Evolutionary conservation across 2,113 vertebrate genomes (phyloP).

Genomic region (Pedionomus torquatus): DNA sequence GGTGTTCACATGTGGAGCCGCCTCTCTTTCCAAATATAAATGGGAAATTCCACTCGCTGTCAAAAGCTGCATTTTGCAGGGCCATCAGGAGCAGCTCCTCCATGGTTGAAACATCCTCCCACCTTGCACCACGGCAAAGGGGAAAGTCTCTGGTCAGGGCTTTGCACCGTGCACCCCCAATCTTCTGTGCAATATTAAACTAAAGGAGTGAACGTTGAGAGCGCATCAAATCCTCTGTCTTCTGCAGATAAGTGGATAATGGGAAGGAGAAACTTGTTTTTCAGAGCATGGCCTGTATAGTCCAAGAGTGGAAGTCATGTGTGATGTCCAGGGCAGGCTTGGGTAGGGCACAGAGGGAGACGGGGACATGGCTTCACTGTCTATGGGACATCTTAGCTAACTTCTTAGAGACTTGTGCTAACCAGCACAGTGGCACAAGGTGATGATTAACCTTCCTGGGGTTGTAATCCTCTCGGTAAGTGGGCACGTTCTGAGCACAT

Average conservation of each 20-base stretch:
- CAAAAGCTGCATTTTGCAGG: background rate
- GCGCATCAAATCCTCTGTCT: background rate
- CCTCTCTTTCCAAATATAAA: constrained; percentile 24
- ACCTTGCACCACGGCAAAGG: fast-evolving
- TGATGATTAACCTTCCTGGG: background rate
- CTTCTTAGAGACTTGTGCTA: background rate
- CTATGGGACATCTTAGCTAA: background rate
- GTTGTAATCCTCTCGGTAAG: background rate
- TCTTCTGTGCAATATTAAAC: background rate
- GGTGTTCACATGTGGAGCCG: background rate
- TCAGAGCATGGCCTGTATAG: background rate
- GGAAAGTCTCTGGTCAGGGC: background rate
- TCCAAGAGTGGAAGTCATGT: fast-evolving
- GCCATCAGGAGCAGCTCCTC: background rate
- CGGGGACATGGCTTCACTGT: fast-evolving
- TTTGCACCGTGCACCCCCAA: fast-evolving
- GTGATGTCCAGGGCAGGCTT: background rate
- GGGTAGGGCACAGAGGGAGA: background rate
- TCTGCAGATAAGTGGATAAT: background rate
- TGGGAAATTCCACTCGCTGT: constrained; percentile 16
- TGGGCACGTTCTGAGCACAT: fast-evolving
- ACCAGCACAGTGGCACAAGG: background rate
- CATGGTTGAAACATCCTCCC: background rate
- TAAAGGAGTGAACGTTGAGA: background rate
- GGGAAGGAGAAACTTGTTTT: background rate